Conservation (phyloP, 2,888 invertebrate genomes). For the Rhopalosiphum nymphaeae region DNA sequence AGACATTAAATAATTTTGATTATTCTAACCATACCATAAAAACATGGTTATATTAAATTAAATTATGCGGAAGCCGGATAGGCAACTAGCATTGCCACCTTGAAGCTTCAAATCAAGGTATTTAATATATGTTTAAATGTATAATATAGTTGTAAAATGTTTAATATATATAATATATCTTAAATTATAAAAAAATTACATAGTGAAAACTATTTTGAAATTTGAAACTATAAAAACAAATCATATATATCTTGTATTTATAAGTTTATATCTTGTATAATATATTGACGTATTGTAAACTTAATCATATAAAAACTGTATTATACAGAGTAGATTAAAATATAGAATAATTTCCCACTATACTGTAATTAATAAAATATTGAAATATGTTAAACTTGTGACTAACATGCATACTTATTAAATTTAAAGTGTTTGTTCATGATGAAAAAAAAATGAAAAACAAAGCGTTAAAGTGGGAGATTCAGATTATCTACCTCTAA, state of each 20-base stretch:
- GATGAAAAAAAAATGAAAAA: too few species aligned
- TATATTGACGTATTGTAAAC: too few species aligned
- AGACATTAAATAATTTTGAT: conserved; percentile 35
- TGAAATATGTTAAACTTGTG: too few species aligned
- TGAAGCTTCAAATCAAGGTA: not conserved
- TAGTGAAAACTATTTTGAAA: not conserved
- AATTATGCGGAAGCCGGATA: conserved; percentile 22
- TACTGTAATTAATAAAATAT: too few species aligned
- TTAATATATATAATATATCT: not conserved
- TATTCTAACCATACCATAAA: conserved; percentile 3
- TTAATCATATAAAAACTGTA: too few species aligned
- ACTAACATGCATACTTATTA: too few species aligned
- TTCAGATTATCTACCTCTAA: too few species aligned
- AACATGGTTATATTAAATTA: conserved; percentile 1
- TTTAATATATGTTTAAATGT: not conserved
- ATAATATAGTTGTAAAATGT: not conserved
- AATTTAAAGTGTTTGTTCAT: too few species aligned
- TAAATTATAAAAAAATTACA: not conserved
- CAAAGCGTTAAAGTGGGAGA: too few species aligned
- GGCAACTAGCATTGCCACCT: not conserved
- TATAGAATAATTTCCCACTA: too few species aligned
- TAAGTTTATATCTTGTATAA: not conserved
- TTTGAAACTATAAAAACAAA: not conserved
- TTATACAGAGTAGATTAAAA: too few species aligned
- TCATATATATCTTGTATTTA: not conserved